Conservation (phyloP, 2,888 invertebrate species). For the Kryphioiulus occultus region DNA sequence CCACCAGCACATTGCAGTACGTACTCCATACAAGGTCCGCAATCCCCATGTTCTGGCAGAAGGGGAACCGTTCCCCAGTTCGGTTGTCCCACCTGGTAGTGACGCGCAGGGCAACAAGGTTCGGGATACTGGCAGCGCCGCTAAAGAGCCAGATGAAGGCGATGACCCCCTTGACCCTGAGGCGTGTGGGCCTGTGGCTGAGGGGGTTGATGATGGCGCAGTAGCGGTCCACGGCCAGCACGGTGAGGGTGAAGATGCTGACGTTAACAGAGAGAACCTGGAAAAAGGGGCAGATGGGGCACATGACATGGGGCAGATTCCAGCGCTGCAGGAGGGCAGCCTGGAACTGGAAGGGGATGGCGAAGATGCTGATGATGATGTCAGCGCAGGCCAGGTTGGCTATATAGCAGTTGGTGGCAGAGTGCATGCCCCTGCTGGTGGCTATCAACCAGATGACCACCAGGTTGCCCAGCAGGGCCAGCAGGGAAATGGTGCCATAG, state of each 20-base stretch:
- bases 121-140: slow-evolving; percentile 63
- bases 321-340: slow-evolving; percentile 86
- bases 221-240: slow-evolving; percentile 86
- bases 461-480: slow-evolving; percentile 82
- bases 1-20: slow-evolving; percentile 58
- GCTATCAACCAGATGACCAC: slow-evolving; percentile 86
- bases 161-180: slow-evolving; percentile 76
- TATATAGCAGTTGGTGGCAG: slow-evolving; percentile 83
- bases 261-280: slow-evolving; percentile 81
- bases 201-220: slow-evolving; percentile 64
- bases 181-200: slow-evolving; percentile 76
- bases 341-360: slow-evolving; percentile 89
- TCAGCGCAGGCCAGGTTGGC: slow-evolving; percentile 81
- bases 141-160: slow-evolving; percentile 78
- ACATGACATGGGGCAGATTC: slow-evolving; percentile 86
- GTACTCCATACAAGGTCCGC: slow-evolving; percentile 32
- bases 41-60: slow-evolving; percentile 33
- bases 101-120: slow-evolving; percentile 71
- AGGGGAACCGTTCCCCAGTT: slow-evolving; percentile 46
- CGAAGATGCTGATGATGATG: slow-evolving; percentile 83
- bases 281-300: slow-evolving; percentile 86
- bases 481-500: slow-evolving; percentile 81
- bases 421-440: slow-evolving; percentile 78
- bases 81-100: slow-evolving; percentile 63
- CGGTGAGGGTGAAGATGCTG: slow-evolving; percentile 86